A percentile compares a stretch with the other conserved stretches of the same genome.
These are phyloP conservation scores for Opisthograptis luteolata DNA, from an alignment of 2,888 invertebrate genomes.

Conservation along the genomic window DNA sequence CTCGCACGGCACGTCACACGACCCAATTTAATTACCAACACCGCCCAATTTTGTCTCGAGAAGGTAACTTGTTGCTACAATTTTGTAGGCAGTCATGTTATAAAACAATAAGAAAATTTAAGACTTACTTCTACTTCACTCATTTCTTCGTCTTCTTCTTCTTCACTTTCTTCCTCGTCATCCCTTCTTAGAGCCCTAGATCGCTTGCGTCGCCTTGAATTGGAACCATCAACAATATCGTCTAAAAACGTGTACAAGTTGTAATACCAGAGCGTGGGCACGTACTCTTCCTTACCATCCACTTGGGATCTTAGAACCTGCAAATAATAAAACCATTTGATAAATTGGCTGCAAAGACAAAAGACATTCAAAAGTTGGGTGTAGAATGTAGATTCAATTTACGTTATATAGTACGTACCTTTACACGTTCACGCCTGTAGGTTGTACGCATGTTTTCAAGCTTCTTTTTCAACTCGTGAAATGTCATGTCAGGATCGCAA, in stretches of 20 bases:
- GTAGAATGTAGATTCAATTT: too few relatives aligned
- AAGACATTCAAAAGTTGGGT: not conserved
- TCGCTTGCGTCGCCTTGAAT: not conserved
- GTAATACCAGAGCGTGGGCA: conserved; percentile 48
- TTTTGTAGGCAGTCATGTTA: not conserved
- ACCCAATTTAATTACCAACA: too few relatives aligned
- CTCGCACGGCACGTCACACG: too few relatives aligned
- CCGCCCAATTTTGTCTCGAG: too few relatives aligned
- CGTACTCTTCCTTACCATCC: conserved; percentile 5
- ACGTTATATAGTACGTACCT: conserved; percentile 31
- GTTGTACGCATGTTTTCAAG: conserved; percentile 43
- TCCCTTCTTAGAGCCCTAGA: not conserved
- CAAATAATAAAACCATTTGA: too few relatives aligned
- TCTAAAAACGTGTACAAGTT: conserved; percentile 29
- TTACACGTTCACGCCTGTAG: conserved; percentile 42
- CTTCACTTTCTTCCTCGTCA: not conserved
- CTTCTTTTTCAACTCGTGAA: conserved; percentile 37
- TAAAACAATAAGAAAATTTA: not conserved
- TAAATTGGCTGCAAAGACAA: too few relatives aligned
- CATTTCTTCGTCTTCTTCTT: conserved; percentile 1
- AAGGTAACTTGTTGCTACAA: too few relatives aligned
- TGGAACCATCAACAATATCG: not conserved
- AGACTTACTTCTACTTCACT: not conserved
- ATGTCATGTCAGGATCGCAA: conserved; percentile 3
- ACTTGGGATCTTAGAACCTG: conserved; percentile 23